phyloP scores from a whole-genome alignment of 2,888 invertebrate species.

The Apodemia zela region DNA sequence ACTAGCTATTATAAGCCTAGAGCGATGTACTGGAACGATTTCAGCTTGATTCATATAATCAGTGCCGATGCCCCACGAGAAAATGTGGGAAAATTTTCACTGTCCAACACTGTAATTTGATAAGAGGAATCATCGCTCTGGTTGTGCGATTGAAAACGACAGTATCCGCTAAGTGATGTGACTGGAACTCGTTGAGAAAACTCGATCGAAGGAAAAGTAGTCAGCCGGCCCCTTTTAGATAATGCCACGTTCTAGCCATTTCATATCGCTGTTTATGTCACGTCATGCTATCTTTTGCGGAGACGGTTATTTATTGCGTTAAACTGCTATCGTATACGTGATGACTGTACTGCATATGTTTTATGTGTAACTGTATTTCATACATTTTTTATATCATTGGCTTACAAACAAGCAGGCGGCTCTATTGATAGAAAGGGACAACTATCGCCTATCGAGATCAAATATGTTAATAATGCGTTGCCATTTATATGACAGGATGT shows the following conservation, averaged over 20 bases:
- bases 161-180: slow-evolving; percentile 68
- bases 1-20: slow-evolving; percentile 67
- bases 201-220: slow-evolving; percentile 64
- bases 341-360: slow-evolving; percentile 20
- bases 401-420: too few species aligned
- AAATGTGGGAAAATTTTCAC: slow-evolving; percentile 79
- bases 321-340: slow-evolving; percentile 33
- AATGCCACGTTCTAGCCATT: slow-evolving; percentile 38
- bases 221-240: slow-evolving; percentile 60
- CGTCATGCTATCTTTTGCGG: slow-evolving; percentile 33
- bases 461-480: too few species aligned
- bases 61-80: slow-evolving; percentile 55
- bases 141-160: slow-evolving; percentile 69
- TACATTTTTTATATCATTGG: too few species aligned
- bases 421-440: too few species aligned
- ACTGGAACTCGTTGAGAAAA: slow-evolving; percentile 67
- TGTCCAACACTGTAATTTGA: slow-evolving; percentile 69
- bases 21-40: slow-evolving; percentile 66
- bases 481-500: too few species aligned
- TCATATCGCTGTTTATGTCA: slow-evolving; percentile 40
- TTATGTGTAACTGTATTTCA: background rate
- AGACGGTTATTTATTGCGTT: slow-evolving; percentile 23
- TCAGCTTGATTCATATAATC: slow-evolving; percentile 78
- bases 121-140: slow-evolving; percentile 72
- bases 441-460: too few species aligned